These are phyloP conservation scores for Bergia sp. DNA, from an alignment of 92 coral and sea anemone genomes.

Conservation along the genomic window DNA sequence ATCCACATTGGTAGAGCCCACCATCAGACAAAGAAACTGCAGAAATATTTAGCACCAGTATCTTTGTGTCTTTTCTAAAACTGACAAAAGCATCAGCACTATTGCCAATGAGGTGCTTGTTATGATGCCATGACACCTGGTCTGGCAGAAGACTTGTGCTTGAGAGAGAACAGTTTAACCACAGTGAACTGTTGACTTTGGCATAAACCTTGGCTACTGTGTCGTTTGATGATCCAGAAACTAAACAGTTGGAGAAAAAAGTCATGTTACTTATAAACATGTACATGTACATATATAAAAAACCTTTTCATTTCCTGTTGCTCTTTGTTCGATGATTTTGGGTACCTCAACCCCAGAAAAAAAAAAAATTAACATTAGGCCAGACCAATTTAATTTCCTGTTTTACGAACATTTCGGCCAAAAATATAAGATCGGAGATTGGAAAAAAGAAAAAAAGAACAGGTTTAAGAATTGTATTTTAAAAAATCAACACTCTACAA, in stretches of 20 bases:
- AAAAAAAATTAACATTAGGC: no score
- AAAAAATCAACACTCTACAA: no score
- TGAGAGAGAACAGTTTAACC: conserved; percentile 28
- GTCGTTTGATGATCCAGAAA: neutral
- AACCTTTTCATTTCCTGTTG: neutral
- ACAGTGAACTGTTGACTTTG: conserved; percentile 6
- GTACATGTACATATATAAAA: no score
- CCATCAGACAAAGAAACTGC: neutral
- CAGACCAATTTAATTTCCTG: no score
- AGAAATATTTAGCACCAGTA: neutral
- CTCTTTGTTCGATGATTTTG: neutral
- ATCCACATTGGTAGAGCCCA: conserved; percentile 31
- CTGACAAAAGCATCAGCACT: neutral
- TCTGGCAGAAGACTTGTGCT: neutral
- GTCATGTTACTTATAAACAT: neutral
- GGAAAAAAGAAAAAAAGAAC: no score
- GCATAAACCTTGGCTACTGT: neutral
- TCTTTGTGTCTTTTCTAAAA: neutral
- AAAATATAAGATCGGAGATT: no score
- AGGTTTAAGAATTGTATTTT: no score
- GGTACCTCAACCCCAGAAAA: no score
- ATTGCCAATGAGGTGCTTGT: neutral
- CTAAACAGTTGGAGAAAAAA: neutral
- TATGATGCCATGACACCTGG: conserved; percentile 7
- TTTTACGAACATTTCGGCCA: no score